phyloP scores from a whole-genome alignment of 2,888 invertebrate genomes.

The Orthosia gothica region DNA sequence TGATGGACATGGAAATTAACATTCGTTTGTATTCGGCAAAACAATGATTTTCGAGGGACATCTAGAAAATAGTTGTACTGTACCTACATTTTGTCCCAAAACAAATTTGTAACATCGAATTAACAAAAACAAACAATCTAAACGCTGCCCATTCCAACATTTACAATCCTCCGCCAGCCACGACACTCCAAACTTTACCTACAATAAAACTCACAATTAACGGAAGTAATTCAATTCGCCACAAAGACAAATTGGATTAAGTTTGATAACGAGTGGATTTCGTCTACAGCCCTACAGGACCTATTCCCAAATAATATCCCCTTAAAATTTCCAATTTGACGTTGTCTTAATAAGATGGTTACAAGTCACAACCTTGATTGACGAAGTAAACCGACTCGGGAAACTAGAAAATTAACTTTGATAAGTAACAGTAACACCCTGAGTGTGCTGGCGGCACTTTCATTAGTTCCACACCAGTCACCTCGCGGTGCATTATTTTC shows the following conservation, averaged over 20 bases:
- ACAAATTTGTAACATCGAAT: neutral
- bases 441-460: slow-evolving; percentile 71
- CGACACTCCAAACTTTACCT: slow-evolving; percentile 63
- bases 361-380: slow-evolving; percentile 80
- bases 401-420: slow-evolving; percentile 87
- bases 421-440: slow-evolving; percentile 82
- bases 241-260: slow-evolving; percentile 75
- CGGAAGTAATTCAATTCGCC: slow-evolving; percentile 76
- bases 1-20: too few relatives aligned
- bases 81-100: neutral
- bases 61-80: too few relatives aligned
- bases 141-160: slow-evolving; percentile 33
- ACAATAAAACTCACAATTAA: slow-evolving; percentile 75
- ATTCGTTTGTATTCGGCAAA: too few relatives aligned
- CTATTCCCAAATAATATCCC: slow-evolving; percentile 67
- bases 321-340: slow-evolving; percentile 68
- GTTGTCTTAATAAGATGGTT: slow-evolving; percentile 67
- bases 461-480: slow-evolving; percentile 74
- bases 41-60: too few relatives aligned
- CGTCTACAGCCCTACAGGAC: slow-evolving; percentile 42
- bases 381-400: slow-evolving; percentile 81
- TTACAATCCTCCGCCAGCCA: slow-evolving; percentile 40
- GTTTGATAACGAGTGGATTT: slow-evolving; percentile 73
- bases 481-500: slow-evolving; percentile 43
- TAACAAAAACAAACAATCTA: slow-evolving; percentile 31